Percentiles rank a stretch among this genome's conserved stretches.
phyloP scores from a whole-genome alignment of 2,888 invertebrate species.

The Phaonia tiefii region DNA sequence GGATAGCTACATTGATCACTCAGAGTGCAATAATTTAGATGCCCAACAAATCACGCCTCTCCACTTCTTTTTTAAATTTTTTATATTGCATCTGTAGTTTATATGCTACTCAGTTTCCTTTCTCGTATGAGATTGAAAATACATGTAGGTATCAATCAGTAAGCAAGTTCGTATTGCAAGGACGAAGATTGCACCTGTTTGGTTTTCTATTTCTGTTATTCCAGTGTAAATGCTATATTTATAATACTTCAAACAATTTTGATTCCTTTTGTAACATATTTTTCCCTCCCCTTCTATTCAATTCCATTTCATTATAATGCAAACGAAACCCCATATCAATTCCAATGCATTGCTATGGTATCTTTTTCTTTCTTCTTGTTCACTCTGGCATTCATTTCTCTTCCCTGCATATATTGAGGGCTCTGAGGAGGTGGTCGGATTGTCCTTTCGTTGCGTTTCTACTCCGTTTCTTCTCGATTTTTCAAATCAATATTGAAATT shows the following conservation, averaged over 20 bases:
- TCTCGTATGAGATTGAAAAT: too few relatives aligned
- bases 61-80: background rate
- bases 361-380: background rate
- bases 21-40: too few relatives aligned
- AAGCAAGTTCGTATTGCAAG: background rate
- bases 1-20: too few relatives aligned
- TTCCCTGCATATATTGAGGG: background rate
- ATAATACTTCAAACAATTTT: background rate
- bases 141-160: conserved; percentile 9
- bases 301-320: conserved; percentile 22
- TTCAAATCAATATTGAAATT: conserved; percentile 67
- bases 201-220: too few relatives aligned
- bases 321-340: background rate
- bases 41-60: background rate
- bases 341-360: background rate
- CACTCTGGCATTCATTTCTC: background rate
- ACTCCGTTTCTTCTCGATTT: conserved; percentile 34
- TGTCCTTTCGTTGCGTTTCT: background rate
- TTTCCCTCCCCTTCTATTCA: background rate
- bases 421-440: background rate
- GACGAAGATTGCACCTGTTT: conserved; percentile 19
- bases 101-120: background rate
- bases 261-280: conserved; percentile 14
- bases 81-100: conserved; percentile 10
- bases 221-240: conserved; percentile 12